Evolutionary conservation across 30 jellyfish, hydroid and myxozoan genomes (phyloP).

Genomic region (Aurelia sp.): DNA sequence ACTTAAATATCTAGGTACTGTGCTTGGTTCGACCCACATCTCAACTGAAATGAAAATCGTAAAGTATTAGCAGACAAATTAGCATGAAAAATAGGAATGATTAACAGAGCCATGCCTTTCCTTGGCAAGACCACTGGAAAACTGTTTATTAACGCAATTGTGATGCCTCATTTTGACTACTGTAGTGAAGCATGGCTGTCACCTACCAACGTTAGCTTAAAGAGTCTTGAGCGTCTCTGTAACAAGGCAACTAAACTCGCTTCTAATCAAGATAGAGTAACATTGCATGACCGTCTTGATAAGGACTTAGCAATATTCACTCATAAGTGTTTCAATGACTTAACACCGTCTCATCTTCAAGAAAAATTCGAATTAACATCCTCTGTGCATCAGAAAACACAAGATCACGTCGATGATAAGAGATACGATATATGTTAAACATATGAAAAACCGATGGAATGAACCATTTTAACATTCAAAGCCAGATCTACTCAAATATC

Average conservation of each 20-base stretch:
- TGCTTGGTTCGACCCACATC: constrained; percentile 25
- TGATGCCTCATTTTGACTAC: constrained; percentile 42
- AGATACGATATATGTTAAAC: constrained; percentile 50
- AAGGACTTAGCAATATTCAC: constrained; percentile 56
- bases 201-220: constrained; percentile 37
- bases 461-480: constrained; percentile 50
- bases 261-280: constrained; percentile 31
- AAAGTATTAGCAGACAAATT: constrained; percentile 34
- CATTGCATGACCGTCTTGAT: constrained; percentile 39
- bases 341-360: constrained; percentile 44
- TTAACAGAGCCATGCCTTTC: constrained; percentile 20
- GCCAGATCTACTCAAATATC: constrained; percentile 57
- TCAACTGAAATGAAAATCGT: constrained; percentile 51
- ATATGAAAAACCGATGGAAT: constrained; percentile 37
- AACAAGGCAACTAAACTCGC: constrained; percentile 65
- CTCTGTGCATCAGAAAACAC: constrained; percentile 56
- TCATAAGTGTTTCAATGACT: constrained; percentile 25
- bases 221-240: constrained; percentile 45
- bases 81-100: constrained; percentile 27
- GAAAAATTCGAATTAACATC: constrained; percentile 43
- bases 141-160: constrained; percentile 16
- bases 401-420: constrained; percentile 51
- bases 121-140: constrained; percentile 43
- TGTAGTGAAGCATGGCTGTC: constrained; percentile 64
- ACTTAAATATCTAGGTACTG: constrained; percentile 33